phyloP scores from a whole-genome alignment of 1,140 invertebrate genomes.

The Aphelinus certus region DNA sequence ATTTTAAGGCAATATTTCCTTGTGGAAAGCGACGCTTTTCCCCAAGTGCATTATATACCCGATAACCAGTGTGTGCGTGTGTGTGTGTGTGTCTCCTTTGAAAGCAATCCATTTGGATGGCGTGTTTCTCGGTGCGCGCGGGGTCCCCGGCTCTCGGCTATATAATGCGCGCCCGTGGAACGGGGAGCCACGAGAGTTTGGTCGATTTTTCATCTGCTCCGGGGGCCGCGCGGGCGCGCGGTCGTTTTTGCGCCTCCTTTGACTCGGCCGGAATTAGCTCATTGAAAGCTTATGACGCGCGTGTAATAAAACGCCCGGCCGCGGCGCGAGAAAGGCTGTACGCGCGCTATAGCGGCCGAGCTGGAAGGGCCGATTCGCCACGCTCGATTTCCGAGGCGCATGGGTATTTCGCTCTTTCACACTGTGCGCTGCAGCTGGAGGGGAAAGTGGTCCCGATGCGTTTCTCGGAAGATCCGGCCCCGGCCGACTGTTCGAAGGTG shows the following conservation, averaged over 20 bases:
- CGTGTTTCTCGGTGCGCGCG: too few relatives aligned
- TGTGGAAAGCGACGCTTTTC: neutral
- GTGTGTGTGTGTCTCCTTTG: too few relatives aligned
- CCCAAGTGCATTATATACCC: neutral
- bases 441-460: neutral
- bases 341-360: too few relatives aligned
- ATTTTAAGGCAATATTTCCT: constrained; percentile 19
- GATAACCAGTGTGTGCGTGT: constrained; percentile 10
- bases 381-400: constrained; percentile 11
- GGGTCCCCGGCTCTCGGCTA: too few relatives aligned
- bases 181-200: neutral
- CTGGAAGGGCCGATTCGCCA: neutral
- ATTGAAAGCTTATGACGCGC: neutral
- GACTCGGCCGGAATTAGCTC: neutral
- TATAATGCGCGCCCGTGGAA: neutral
- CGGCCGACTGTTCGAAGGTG: too few relatives aligned
- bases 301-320: neutral
- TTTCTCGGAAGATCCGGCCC: constrained; percentile 23
- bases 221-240: too few relatives aligned
- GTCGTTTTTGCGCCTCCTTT: neutral
- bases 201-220: too few relatives aligned
- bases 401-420: constrained; percentile 7
- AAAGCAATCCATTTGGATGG: too few relatives aligned
- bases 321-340: neutral
- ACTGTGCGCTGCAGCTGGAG: neutral